These are phyloP conservation scores for Apantesis nais DNA, from an alignment of 2,888 invertebrate genomes.

Conservation along the genomic window DNA sequence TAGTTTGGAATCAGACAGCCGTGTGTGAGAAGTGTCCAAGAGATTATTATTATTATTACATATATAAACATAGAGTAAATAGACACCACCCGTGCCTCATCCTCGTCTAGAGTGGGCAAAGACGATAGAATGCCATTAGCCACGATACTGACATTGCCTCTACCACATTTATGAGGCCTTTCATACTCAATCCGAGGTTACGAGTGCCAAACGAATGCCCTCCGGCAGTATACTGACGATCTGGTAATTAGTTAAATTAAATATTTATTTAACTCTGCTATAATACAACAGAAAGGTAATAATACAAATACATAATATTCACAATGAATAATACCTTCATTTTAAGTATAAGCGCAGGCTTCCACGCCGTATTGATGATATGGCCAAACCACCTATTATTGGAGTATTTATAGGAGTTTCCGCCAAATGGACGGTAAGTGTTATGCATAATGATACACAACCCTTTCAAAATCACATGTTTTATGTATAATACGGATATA, in stretches of 20 bases:
- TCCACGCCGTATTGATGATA: background rate
- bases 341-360: background rate
- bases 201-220: no score
- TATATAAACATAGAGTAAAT: no score
- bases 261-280: background rate
- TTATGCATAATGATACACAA: constrained; percentile 27
- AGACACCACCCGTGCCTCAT: no score
- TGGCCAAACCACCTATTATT: background rate
- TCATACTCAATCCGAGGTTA: no score
- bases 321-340: background rate
- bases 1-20: no score
- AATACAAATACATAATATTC: background rate
- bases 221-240: no score
- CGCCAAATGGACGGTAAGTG: constrained; percentile 10
- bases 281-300: background rate
- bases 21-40: no score
- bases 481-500: constrained; percentile 53
- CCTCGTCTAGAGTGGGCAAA: no score
- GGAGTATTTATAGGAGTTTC: background rate
- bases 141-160: background rate
- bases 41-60: no score
- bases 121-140: no score
- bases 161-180: no score
- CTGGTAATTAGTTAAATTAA: background rate
- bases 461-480: constrained; percentile 44